Evolutionary conservation across 2,113 vertebrate species (phyloP).

Genomic region (Lipophrys pholis): DNA sequence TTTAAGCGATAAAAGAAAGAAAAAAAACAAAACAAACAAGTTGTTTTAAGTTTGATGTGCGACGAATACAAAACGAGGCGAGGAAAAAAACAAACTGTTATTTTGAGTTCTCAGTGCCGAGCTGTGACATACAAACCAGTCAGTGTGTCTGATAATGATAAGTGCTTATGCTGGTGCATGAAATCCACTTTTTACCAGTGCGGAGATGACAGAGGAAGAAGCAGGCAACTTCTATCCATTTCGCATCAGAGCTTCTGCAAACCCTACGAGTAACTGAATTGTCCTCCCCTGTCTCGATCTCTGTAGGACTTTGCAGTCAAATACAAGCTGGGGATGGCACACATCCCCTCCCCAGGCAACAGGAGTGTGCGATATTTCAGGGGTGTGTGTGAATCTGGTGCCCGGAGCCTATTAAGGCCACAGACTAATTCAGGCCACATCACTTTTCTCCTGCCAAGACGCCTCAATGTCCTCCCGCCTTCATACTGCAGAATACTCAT

Average conservation of each 20-base stretch:
- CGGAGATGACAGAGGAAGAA: neutral
- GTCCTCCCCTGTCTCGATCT: neutral
- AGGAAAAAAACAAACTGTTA: neutral
- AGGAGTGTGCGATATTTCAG: constrained; percentile 67
- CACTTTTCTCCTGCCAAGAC: constrained; percentile 41
- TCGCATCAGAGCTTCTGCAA: constrained; percentile 37
- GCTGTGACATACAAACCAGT: constrained; percentile 11
- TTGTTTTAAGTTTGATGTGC: neutral
- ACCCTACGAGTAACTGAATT: constrained; percentile 26
- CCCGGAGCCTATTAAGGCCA: constrained; percentile 42
- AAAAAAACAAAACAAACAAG: neutral
- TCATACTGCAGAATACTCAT: constrained; percentile 47
- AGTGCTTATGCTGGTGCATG: neutral
- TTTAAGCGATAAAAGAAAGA: neutral
- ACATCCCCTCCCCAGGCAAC: constrained; percentile 50
- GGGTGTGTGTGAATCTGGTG: constrained; percentile 52
- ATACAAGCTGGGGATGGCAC: constrained; percentile 42
- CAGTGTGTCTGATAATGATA: constrained; percentile 43
- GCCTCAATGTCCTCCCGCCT: constrained; percentile 33
- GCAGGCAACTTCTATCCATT: constrained; percentile 24
- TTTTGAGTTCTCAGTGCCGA: constrained; percentile 2
- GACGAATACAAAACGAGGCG: too few species aligned
- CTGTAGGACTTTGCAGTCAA: constrained; percentile 10
- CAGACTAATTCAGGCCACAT: constrained; percentile 51
- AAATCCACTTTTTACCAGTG: constrained; percentile 3